A percentile compares a stretch with the other conserved stretches of the same genome.
phyloP scores from a whole-genome alignment of 1,140 invertebrate genomes.

The Drosophila azteca region DNA sequence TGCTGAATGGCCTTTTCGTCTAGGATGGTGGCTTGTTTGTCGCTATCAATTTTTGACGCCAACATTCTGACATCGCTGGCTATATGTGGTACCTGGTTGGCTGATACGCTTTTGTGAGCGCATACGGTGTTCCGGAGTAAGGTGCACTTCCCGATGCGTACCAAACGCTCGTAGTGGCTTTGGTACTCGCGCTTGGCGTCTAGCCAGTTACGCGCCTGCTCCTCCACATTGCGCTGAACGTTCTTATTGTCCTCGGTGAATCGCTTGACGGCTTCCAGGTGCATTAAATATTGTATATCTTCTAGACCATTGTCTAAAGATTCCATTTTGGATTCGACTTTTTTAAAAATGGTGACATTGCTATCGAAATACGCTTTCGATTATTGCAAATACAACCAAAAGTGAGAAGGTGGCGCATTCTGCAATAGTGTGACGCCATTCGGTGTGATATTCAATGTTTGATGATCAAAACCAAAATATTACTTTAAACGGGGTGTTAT shows the following conservation, averaged over 20 bases:
- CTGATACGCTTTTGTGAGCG: not conserved
- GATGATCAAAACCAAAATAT: too few species aligned
- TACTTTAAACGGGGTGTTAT: too few species aligned
- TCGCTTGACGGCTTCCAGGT: slow-evolving; percentile 64
- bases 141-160: slow-evolving; percentile 31
- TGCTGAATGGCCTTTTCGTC: slow-evolving; percentile 12
- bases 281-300: slow-evolving; percentile 61
- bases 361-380: slow-evolving; percentile 4
- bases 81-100: not conserved
- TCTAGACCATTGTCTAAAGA: slow-evolving; percentile 13
- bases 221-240: slow-evolving; percentile 65
- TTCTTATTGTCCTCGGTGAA: slow-evolving; percentile 53
- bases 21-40: slow-evolving; percentile 15
- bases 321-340: slow-evolving; percentile 19
- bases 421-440: too few species aligned
- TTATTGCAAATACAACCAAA: too few species aligned
- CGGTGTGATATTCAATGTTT: too few species aligned
- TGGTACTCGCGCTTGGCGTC: slow-evolving; percentile 60
- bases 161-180: slow-evolving; percentile 26
- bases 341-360: not conserved
- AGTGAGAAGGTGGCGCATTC: too few species aligned
- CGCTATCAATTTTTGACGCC: slow-evolving; percentile 23
- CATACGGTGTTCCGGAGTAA: slow-evolving; percentile 24
- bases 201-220: slow-evolving; percentile 47
- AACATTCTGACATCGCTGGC: not conserved